Evolutionary conservation across 1,140 invertebrate species (phyloP).

Genomic region (Calephelis nemesis): DNA sequence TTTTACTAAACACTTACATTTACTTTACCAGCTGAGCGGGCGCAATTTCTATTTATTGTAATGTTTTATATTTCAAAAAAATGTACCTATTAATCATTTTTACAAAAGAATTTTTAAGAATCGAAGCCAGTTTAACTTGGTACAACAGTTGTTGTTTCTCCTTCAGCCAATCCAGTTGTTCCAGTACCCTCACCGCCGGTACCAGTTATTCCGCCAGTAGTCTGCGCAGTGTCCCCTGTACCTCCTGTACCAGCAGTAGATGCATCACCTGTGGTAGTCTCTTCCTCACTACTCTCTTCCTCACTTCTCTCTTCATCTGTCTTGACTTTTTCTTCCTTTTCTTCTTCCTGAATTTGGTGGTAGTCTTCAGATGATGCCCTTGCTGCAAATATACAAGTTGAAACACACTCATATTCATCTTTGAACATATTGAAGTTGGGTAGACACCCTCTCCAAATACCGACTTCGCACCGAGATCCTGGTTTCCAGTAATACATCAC

Average conservation of each 20-base stretch:
- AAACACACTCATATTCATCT: slow-evolving; percentile 61
- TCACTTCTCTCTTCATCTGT: slow-evolving; percentile 19
- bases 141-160: too few species aligned
- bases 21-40: too few species aligned
- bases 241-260: slow-evolving; percentile 14
- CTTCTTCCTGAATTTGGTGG: slow-evolving; percentile 31
- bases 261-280: neutral
- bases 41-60: too few species aligned
- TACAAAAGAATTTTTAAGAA: too few species aligned
- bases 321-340: slow-evolving; percentile 15
- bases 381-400: slow-evolving; percentile 56
- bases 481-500: slow-evolving; percentile 67
- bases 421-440: slow-evolving; percentile 67
- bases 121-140: too few species aligned
- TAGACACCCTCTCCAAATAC: slow-evolving; percentile 60
- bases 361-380: slow-evolving; percentile 43
- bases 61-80: too few species aligned
- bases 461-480: slow-evolving; percentile 65
- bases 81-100: too few species aligned
- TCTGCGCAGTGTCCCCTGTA: neutral
- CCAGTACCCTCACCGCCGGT: too few species aligned
- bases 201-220: neutral
- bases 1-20: too few species aligned
- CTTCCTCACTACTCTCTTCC: slow-evolving; percentile 2
- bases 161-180: too few species aligned